Conservation (phyloP, 2,113 vertebrate genomes). For the Seriola rivoliana region DNA sequence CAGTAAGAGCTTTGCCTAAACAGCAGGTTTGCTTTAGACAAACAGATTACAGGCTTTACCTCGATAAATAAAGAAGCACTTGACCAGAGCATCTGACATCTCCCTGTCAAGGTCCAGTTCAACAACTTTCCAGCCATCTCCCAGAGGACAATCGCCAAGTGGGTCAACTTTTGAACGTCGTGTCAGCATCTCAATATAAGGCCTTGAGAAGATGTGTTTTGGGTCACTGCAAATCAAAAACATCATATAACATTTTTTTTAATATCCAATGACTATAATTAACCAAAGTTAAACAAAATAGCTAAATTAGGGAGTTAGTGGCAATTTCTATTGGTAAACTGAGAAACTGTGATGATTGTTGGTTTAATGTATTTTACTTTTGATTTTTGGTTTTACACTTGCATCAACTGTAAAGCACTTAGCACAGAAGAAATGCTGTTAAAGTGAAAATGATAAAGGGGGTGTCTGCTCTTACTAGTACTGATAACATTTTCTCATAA, state of each 20-base stretch:
- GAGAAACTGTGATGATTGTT: not conserved
- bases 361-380: not conserved
- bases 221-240: slow-evolving; percentile 73
- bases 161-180: slow-evolving; percentile 79
- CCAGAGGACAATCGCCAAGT: slow-evolving; percentile 68
- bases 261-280: not conserved
- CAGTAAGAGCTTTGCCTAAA: not conserved
- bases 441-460: not conserved
- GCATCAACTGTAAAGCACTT: too few relatives aligned
- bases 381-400: not conserved
- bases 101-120: slow-evolving; percentile 77
- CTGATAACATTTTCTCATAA: not conserved
- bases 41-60: slow-evolving; percentile 55
- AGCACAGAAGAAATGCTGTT: not conserved
- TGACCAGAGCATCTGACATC: slow-evolving; percentile 76
- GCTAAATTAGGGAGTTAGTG: not conserved
- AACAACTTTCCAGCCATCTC: slow-evolving; percentile 72
- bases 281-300: not conserved
- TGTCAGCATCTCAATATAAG: slow-evolving; percentile 79
- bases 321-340: not conserved
- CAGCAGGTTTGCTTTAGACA: not conserved
- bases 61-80: slow-evolving; percentile 79
- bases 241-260: not conserved
- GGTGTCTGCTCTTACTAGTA: too few relatives aligned
- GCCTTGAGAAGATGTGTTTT: slow-evolving; percentile 78